These are phyloP conservation scores for Microtus ochrogaster DNA, from an alignment of 2,113 vertebrate species.

Conservation along the genomic window DNA sequence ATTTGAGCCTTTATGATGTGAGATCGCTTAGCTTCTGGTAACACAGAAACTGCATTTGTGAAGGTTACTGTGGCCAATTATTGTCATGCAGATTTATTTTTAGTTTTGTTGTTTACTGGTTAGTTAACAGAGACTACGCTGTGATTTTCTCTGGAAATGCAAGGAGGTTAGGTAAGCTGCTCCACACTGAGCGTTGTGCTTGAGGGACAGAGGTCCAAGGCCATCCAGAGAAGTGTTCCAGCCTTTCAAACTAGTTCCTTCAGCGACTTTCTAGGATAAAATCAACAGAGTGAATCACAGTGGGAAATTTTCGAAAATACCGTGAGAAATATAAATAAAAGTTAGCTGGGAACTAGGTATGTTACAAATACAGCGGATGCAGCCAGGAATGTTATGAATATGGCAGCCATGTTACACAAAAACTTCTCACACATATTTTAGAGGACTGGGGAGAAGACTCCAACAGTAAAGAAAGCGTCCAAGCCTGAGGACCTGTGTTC, in stretches of 20 bases:
- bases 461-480: background rate
- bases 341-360: background rate
- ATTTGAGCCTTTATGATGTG: constrained; percentile 50
- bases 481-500: background rate
- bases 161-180: background rate
- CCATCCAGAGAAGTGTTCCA: background rate
- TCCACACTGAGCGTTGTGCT: background rate
- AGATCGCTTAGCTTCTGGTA: constrained; percentile 46
- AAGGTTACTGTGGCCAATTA: constrained; percentile 43
- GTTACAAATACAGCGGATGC: background rate
- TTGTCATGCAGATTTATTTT: constrained; percentile 55
- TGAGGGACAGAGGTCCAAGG: background rate
- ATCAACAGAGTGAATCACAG: background rate
- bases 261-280: constrained; percentile 40
- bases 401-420: background rate
- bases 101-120: constrained; percentile 58
- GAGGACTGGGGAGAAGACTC: background rate
- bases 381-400: too few relatives aligned
- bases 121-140: constrained; percentile 55
- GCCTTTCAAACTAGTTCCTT: background rate
- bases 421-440: background rate
- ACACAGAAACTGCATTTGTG: constrained; percentile 51
- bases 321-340: constrained; percentile 13
- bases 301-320: constrained; percentile 30
- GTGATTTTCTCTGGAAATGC: constrained; percentile 33